Base-by-base conservation (phyloP, 2,113 vertebrate species). In the Myrmecobius fasciatus region DNA sequence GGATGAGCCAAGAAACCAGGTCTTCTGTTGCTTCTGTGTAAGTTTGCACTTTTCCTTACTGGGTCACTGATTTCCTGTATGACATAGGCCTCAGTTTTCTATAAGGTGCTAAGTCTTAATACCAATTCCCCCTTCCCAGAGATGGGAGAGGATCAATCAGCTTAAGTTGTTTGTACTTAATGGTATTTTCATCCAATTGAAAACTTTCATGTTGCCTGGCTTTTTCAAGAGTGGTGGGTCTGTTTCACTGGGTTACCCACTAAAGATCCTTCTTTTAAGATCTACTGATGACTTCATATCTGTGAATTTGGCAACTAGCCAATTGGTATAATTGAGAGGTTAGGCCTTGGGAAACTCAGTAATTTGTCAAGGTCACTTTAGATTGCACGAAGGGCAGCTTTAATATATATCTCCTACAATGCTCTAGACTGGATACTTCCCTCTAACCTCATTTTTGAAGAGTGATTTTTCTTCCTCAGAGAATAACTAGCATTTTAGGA, bases 41-140 rank as follows among this genome's bases (percentile, higher is more conserved):
- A 93, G n/a, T 47, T 95, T 28, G 92, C 46, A 36, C 6, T 54
- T 54, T 48, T 31, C 56, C 60, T 43, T 43, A n/a, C 36, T 75
- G 49, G 9, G 49, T 51, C 49, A 8, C 36, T 83, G 67, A 83
- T 2, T 31, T 54, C 7, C 26, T 94, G 0, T 88, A 49, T 53
- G 3, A n/a, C 52, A 56, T 95, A 51, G 25, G 43, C 52, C 92
- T 25, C 95, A 83, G 47, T 97, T 95, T 94, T 47, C 96, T 91
- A 36, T 0, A 90, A 95, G 93, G 52, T 94, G 94, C 11, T 90
- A 97, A 94, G 53, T 92, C 36, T 0, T 0, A 93, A 47, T n/a
- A 83, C 93, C 20, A 60, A 54, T 36, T 90, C 8, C 46, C 51
- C 94, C 48, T 31, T 95, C 9, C 89, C 52, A 94, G 53, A 75